Evolutionary conservation across 2,113 vertebrate genomes (phyloP).

Genomic region (Semnopithecus entellus): DNA sequence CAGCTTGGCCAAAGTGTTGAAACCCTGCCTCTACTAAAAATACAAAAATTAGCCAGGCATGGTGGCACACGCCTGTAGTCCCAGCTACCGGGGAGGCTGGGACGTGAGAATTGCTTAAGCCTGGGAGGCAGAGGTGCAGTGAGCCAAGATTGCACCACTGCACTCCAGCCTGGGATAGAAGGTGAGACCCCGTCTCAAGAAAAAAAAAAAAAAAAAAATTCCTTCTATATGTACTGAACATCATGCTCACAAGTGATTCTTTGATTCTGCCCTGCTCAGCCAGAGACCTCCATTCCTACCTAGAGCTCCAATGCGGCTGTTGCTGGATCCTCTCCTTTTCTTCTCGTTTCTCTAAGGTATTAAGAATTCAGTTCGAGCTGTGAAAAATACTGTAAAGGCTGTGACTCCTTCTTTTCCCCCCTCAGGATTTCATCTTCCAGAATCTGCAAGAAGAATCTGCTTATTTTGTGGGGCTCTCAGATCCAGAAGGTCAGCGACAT

Average conservation of each 20-base stretch:
- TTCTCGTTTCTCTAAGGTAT: not conserved
- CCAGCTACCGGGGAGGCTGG: too few relatives aligned
- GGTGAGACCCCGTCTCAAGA: too few relatives aligned
- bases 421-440: slow-evolving; percentile 54
- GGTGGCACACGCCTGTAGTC: too few relatives aligned
- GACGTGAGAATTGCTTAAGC: too few relatives aligned
- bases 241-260: not conserved
- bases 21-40: too few relatives aligned
- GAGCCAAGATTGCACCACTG: too few relatives aligned
- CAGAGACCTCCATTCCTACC: not conserved
- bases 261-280: not conserved
- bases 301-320: not conserved
- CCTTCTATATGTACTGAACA: not conserved
- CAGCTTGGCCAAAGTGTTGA: too few relatives aligned
- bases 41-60: too few relatives aligned
- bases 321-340: not conserved
- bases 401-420: not conserved
- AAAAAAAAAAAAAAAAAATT: not conserved
- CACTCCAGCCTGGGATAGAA: too few relatives aligned
- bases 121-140: too few relatives aligned
- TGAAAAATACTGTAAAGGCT: not conserved
- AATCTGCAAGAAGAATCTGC: accelerated
- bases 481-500: not conserved
- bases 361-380: not conserved
- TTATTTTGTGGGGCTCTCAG: slow-evolving; percentile 53